phyloP scores from a whole-genome alignment of 2,113 vertebrate genomes.

The pig (Sus scrofa) region DNA sequence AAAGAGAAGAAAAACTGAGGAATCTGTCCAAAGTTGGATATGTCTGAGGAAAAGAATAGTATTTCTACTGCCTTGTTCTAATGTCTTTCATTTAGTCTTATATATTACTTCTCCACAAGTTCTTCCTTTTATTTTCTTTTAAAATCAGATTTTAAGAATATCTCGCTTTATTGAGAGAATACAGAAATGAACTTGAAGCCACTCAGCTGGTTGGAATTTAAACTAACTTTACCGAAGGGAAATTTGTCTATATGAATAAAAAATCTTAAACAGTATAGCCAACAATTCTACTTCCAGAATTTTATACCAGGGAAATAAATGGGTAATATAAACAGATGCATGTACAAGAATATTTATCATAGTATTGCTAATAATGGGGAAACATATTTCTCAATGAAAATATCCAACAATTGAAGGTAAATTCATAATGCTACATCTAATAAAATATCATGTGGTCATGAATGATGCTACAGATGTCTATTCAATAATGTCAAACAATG shows the following conservation, averaged over 20 bases:
- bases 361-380: not conserved
- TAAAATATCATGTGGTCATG: not conserved
- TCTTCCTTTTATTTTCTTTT: constrained; percentile 37
- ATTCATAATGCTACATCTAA: constrained; percentile 31
- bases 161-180: not conserved
- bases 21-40: not conserved
- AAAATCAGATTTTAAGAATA: constrained; percentile 13
- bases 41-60: not conserved
- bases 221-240: not conserved
- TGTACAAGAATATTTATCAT: not conserved
- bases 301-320: not conserved
- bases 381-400: not conserved
- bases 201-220: not conserved
- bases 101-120: not conserved
- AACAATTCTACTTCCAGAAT: constrained; percentile 31
- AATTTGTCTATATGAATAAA: not conserved
- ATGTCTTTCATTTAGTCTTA: not conserved
- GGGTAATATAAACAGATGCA: not conserved
- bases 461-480: not conserved
- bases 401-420: not conserved
- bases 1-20: not conserved
- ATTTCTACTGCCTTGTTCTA: not conserved
- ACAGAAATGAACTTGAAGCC: not conserved
- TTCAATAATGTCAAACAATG: not conserved
- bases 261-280: not conserved